Percentiles rank a stretch among this genome's conserved stretches.
Evolutionary conservation across 2,888 invertebrate species (phyloP).

Genomic region (Cremastinae sp.): DNA sequence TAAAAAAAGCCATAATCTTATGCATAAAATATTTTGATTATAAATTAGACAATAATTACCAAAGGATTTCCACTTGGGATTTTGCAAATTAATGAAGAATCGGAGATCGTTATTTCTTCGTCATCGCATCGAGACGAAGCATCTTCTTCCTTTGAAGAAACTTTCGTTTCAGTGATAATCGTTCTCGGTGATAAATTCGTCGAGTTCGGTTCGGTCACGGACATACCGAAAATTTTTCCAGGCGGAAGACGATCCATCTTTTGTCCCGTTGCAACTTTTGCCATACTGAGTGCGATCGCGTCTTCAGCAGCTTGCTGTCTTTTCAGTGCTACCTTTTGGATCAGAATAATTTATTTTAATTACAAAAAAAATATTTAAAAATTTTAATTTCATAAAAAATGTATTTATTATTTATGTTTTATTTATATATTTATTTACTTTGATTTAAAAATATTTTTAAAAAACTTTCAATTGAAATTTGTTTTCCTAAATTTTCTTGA

Average conservation of each 20-base stretch:
- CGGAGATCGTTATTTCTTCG: constrained; percentile 30
- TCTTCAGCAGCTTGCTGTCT: constrained; percentile 98
- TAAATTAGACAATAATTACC: constrained; percentile 14
- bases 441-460: too few species aligned
- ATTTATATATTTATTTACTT: too few species aligned
- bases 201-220: constrained; percentile 88
- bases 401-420: too few species aligned
- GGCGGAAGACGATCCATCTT: constrained; percentile 89
- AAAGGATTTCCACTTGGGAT: constrained; percentile 14
- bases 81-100: constrained; percentile 2
- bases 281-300: constrained; percentile 94
- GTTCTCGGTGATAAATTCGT: constrained; percentile 20
- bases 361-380: too few species aligned
- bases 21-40: not conserved
- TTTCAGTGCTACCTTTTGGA: constrained; percentile 94
- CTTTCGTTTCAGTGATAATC: constrained; percentile 20
- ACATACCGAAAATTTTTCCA: constrained; percentile 94
- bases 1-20: not conserved
- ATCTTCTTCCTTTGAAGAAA: not conserved
- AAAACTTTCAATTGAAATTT: too few species aligned
- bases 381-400: not conserved
- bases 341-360: not conserved
- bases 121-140: not conserved
- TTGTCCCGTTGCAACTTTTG: constrained; percentile 91
- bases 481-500: too few species aligned